These are phyloP conservation scores for Festucalex cinctus DNA, from an alignment of 2,113 vertebrate genomes.

Conservation along the genomic window DNA sequence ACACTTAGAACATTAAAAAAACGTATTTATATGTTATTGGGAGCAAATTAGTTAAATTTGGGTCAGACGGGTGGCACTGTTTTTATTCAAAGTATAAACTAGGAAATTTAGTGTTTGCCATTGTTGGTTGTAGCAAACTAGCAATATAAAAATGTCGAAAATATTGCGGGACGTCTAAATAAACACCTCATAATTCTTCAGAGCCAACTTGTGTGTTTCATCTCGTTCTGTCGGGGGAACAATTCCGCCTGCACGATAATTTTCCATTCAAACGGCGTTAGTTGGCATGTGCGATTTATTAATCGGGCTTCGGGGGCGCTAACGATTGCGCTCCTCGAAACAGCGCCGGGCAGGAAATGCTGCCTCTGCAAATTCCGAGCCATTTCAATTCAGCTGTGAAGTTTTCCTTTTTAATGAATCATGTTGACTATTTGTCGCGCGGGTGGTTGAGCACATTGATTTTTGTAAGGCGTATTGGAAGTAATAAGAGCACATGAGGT, in stretches of 20 bases:
- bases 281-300: background rate
- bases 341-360: background rate
- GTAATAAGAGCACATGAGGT: background rate
- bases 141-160: background rate
- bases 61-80: no score
- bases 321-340: background rate
- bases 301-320: background rate
- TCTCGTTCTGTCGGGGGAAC: background rate
- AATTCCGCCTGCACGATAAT: background rate
- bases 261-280: background rate
- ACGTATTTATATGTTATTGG: no score
- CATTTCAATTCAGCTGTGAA: background rate
- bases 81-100: no score
- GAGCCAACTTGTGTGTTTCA: background rate
- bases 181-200: background rate
- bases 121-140: background rate
- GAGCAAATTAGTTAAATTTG: no score
- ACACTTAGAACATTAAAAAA: no score
- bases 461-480: background rate
- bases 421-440: background rate
- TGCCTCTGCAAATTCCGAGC: background rate
- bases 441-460: background rate
- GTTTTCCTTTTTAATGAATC: background rate
- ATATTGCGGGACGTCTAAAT: background rate
- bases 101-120: rapidly evolving